Percentiles rank a stretch among this genome's conserved stretches.
Evolutionary conservation across 2,797 vertebrate genomes (phyloP).

Genomic region (Cichlasoma orientale): DNA sequence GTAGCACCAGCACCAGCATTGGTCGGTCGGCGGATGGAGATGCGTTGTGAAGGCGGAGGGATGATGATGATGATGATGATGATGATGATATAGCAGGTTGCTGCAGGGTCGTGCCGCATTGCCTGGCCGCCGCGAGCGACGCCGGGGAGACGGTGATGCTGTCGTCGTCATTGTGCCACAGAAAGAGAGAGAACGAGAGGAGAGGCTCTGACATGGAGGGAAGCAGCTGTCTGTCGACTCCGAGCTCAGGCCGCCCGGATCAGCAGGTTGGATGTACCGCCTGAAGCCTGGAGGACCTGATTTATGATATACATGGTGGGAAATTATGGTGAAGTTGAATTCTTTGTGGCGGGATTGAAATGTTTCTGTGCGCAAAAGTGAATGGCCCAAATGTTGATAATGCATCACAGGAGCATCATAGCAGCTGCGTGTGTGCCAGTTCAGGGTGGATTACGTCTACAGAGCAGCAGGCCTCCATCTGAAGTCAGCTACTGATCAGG

Average conservation of each 20-base stretch:
- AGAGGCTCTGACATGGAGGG: conserved; percentile 67
- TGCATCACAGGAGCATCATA: conserved; percentile 38
- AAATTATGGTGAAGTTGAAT: conserved; percentile 41
- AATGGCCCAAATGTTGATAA: conserved; percentile 34
- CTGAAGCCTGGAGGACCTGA: conserved; percentile 34
- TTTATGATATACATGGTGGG: background rate
- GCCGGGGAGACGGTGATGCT: conserved; percentile 69
- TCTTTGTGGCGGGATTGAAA: conserved; percentile 16
- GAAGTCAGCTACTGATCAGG: conserved; percentile 49
- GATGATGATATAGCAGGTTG: conserved; percentile 73
- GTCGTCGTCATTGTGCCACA: conserved; percentile 68
- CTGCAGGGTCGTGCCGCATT: conserved; percentile 86
- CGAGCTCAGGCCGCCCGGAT: conserved; percentile 60
- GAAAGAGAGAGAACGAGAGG: conserved; percentile 28
- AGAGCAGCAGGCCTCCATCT: conserved; percentile 67
- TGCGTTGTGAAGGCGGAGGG: conserved; percentile 56
- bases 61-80: conserved; percentile 32
- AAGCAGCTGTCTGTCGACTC: conserved; percentile 49
- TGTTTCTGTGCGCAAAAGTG: conserved; percentile 57
- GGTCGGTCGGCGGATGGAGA: conserved; percentile 61
- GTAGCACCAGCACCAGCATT: conserved; percentile 14
- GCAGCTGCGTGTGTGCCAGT: conserved; percentile 49
- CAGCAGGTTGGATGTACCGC: conserved; percentile 62
- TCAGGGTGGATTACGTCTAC: conserved; percentile 67
- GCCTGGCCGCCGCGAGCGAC: conserved; percentile 72